phyloP scores from a whole-genome alignment of 2,797 vertebrate genomes.

The Caiman crocodilus region DNA sequence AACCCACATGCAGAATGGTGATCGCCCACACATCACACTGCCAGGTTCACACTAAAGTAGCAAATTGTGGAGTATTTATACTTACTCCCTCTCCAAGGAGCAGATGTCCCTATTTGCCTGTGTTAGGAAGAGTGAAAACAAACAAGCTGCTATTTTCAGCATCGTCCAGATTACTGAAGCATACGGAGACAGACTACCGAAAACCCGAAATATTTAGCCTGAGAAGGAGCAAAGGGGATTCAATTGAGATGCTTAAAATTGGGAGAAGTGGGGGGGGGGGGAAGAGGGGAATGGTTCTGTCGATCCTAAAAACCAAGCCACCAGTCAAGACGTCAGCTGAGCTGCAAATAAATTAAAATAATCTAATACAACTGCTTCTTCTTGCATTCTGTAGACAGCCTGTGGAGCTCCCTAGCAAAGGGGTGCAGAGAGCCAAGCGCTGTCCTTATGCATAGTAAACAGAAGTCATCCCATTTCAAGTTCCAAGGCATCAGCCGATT shows the following conservation, averaged over 20 bases:
- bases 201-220: constrained; percentile 38
- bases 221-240: constrained; percentile 2
- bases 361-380: neutral
- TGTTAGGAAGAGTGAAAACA: constrained; percentile 30
- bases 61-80: neutral
- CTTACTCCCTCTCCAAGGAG: neutral
- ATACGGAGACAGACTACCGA: neutral
- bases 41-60: neutral
- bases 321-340: rapidly evolving
- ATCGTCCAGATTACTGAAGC: neutral
- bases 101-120: neutral
- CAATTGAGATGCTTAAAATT: neutral
- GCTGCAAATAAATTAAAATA: neutral
- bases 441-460: neutral
- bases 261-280: neutral
- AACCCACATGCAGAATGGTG: constrained; percentile 44
- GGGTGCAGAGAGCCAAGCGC: neutral
- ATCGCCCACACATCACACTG: neutral
- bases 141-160: constrained; percentile 28
- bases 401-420: neutral
- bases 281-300: neutral
- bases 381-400: neutral
- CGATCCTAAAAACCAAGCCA: neutral
- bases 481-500: neutral
- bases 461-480: neutral